phyloP scores from a whole-genome alignment of 2,888 invertebrate species.

The Catocala fraxini region DNA sequence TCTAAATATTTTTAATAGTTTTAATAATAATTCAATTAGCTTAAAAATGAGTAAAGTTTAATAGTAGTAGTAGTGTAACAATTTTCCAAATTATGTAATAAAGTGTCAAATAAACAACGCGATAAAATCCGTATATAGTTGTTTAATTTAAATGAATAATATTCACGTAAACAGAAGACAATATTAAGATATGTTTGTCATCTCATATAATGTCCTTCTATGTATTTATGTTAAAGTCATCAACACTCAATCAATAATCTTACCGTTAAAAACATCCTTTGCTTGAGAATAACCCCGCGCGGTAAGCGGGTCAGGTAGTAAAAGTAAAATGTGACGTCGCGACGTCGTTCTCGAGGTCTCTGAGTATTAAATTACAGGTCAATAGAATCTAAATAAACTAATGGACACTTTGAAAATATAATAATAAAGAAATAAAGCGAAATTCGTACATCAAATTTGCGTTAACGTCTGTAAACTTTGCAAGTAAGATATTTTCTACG shows the following conservation, averaged over 20 bases:
- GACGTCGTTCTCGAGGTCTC: constrained; percentile 15
- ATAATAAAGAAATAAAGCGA: constrained; percentile 9
- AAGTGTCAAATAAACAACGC: too few relatives aligned
- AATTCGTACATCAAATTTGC: too few relatives aligned
- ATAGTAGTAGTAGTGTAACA: too few relatives aligned
- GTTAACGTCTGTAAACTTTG: too few relatives aligned
- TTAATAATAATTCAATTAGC: too few relatives aligned
- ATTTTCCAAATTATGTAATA: too few relatives aligned
- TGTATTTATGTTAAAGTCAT: constrained; percentile 27
- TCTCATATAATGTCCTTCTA: constrained; percentile 26
- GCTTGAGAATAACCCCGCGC: constrained; percentile 22
- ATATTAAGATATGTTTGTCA: neutral
- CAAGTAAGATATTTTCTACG: neutral
- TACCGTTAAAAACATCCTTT: constrained; percentile 41
- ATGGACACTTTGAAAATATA: constrained; percentile 6
- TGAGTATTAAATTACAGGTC: constrained; percentile 27
- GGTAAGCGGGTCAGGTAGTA: constrained; percentile 37
- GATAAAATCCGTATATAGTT: too few relatives aligned
- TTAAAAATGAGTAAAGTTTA: too few relatives aligned
- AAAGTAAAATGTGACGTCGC: constrained; percentile 37
- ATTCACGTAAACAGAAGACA: too few relatives aligned
- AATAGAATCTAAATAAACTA: constrained; percentile 29
- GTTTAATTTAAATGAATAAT: too few relatives aligned
- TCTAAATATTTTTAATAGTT: too few relatives aligned
- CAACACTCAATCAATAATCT: constrained; percentile 30